Percentiles rank a stretch among this genome's conserved stretches.
phyloP scores from a whole-genome alignment of 2,113 vertebrate species.

The Xerus inauris region DNA sequence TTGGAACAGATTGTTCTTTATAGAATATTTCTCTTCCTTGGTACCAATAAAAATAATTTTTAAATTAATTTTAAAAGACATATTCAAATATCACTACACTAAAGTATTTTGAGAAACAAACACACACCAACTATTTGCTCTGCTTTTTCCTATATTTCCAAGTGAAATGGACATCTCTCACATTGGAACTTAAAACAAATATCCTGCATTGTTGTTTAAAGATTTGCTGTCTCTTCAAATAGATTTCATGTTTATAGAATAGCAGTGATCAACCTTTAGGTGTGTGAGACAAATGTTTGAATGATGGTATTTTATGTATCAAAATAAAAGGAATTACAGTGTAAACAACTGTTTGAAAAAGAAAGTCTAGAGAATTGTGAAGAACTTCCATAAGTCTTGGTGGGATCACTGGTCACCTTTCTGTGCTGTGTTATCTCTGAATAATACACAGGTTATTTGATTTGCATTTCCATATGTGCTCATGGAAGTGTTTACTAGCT shows the following conservation, averaged over 20 bases:
- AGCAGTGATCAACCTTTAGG: neutral
- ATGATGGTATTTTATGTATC: neutral
- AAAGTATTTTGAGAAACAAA: neutral
- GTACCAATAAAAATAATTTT: neutral
- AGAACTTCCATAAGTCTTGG: neutral
- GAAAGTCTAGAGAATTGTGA: neutral
- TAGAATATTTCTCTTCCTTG: neutral
- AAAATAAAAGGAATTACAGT: neutral
- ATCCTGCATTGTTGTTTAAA: neutral
- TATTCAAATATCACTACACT: neutral
- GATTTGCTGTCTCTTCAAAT: neutral
- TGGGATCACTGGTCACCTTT: neutral
- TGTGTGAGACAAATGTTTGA: neutral
- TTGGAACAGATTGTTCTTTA: neutral
- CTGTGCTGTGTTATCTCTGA: neutral
- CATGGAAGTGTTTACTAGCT: neutral
- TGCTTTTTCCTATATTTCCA: neutral
- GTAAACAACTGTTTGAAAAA: neutral
- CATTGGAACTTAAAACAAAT: neutral
- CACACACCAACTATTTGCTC: neutral
- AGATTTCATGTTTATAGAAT: conserved; percentile 10
- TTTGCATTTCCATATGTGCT: neutral
- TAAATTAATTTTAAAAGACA: neutral
- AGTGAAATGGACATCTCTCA: neutral
- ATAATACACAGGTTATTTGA: neutral